Conservation (phyloP, 2,113 vertebrate species). For the Cryptoleucopteryx plumbea region DNA sequence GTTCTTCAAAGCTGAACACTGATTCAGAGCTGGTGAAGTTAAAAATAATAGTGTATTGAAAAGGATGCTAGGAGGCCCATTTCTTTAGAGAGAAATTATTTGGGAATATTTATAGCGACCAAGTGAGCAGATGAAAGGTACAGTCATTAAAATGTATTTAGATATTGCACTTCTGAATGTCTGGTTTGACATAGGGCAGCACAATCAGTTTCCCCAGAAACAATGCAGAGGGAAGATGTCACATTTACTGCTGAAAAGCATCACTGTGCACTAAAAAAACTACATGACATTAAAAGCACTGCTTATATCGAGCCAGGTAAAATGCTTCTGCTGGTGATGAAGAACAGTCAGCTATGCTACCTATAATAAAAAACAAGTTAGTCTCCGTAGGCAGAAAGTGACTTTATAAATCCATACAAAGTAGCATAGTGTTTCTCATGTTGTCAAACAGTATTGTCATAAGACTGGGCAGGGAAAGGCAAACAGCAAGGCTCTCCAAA, state of each 20-base stretch:
- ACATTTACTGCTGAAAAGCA: background rate
- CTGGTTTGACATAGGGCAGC: background rate
- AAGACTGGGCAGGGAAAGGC: background rate
- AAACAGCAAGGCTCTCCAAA: background rate
- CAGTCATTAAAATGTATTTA: slow-evolving; percentile 14
- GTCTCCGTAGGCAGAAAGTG: background rate
- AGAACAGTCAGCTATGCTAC: background rate
- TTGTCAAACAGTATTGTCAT: background rate
- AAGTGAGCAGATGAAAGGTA: background rate
- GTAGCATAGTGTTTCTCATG: background rate
- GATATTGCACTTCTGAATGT: background rate
- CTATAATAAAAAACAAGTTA: background rate
- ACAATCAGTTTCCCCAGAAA: background rate
- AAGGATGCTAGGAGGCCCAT: background rate
- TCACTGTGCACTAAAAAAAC: background rate
- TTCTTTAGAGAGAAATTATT: background rate
- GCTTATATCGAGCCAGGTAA: background rate
- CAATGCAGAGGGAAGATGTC: background rate
- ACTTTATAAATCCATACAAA: background rate
- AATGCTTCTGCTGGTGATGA: slow-evolving; percentile 6
- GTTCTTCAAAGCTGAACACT: background rate
- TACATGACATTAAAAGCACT: background rate
- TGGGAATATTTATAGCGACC: background rate
- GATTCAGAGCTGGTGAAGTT: background rate
- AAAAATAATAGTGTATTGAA: background rate